Percentiles rank a stretch among this genome's conserved stretches.
Evolutionary conservation across 2,797 vertebrate genomes (phyloP).

Genomic region (Aphelocoma californica): DNA sequence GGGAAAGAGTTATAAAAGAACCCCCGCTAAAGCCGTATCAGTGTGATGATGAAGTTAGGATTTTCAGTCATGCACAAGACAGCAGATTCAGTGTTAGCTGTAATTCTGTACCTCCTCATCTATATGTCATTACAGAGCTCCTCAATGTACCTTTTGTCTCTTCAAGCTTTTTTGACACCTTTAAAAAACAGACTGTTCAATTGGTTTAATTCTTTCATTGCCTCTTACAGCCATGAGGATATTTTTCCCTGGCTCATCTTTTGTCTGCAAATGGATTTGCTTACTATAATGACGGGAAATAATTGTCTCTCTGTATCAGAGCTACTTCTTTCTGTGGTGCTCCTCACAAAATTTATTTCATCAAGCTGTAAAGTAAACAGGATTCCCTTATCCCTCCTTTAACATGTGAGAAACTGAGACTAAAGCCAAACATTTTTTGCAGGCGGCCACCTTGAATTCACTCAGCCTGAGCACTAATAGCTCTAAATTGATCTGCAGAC

Average conservation of each 20-base stretch:
- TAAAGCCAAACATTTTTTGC: not conserved
- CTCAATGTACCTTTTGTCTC: not conserved
- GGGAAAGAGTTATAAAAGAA: not conserved
- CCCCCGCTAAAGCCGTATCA: fast-evolving
- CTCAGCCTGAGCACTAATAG: not conserved
- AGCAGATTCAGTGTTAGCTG: not conserved
- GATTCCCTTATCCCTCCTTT: constrained; percentile 26
- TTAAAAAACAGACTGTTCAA: not conserved
- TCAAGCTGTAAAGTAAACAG: not conserved
- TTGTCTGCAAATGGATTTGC: not conserved
- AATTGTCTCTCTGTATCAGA: not conserved
- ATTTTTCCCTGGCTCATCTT: not conserved
- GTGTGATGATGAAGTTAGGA: not conserved
- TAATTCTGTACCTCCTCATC: not conserved
- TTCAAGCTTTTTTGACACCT: not conserved
- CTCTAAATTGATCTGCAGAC: not conserved
- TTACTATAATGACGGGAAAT: not conserved
- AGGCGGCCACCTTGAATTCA: not conserved
- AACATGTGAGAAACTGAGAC: not conserved
- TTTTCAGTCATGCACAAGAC: not conserved
- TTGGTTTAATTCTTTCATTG: not conserved
- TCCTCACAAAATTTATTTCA: not conserved
- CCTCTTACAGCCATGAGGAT: not conserved
- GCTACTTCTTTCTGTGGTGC: not conserved
- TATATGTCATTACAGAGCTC: not conserved